These are phyloP conservation scores for Sminthurinus aureus DNA, from an alignment of 2,888 invertebrate genomes.

Conservation along the genomic window DNA sequence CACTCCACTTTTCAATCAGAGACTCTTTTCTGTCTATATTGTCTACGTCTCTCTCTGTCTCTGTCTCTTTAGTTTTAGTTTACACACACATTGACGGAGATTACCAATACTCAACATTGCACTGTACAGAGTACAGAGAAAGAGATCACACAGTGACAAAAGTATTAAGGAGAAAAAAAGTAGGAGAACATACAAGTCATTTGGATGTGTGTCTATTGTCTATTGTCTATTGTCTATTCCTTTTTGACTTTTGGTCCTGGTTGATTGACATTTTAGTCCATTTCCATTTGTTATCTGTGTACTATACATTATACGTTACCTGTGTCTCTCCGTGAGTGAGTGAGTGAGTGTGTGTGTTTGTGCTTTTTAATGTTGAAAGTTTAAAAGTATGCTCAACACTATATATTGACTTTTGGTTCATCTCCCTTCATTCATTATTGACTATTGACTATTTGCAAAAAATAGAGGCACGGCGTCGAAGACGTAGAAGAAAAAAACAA, in stretches of 20 bases:
- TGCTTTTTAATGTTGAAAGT: not conserved
- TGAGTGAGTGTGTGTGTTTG: not conserved
- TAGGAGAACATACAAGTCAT: constrained; percentile 10
- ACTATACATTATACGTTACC: not conserved
- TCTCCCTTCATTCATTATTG: not conserved
- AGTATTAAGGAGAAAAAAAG: not conserved
- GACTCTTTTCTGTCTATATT: constrained; percentile 22
- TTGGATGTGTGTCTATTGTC: not conserved
- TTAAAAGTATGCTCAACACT: not conserved
- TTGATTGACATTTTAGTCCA: constrained; percentile 33
- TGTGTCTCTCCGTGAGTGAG: not conserved
- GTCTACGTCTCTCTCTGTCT: constrained; percentile 30
- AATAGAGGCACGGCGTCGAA: not conserved
- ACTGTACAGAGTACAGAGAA: not conserved
- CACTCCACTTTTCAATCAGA: constrained; percentile 46
- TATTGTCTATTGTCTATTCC: too few species aligned
- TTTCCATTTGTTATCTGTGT: too few species aligned
- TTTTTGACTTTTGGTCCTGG: too few species aligned
- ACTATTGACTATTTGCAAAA: not conserved
- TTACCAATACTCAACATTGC: not conserved
- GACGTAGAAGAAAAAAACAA: too few species aligned
- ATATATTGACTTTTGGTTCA: not conserved
- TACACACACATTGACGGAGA: not conserved
- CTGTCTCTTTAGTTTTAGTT: not conserved
- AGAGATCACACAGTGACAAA: not conserved